A percentile compares a stretch with the other conserved stretches of the same genome.
Evolutionary conservation across 2,797 vertebrate genomes (phyloP).

Genomic region (Leuciscus waleckii): DNA sequence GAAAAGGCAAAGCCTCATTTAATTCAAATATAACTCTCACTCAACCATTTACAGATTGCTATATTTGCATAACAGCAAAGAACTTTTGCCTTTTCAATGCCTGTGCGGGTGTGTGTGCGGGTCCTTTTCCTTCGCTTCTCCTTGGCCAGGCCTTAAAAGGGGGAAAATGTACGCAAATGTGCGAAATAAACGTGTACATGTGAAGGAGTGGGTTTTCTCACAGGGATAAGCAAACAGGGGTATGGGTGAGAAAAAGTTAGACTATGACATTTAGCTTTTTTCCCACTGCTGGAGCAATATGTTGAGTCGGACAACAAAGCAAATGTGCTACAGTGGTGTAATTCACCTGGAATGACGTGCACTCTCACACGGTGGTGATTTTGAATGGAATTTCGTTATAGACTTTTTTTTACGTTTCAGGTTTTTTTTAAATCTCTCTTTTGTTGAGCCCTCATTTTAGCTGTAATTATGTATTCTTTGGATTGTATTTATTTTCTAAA

Average conservation of each 20-base stretch:
- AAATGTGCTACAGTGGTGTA: slow-evolving; percentile 59
- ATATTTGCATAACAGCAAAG: slow-evolving; percentile 97
- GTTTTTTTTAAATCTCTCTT: slow-evolving; percentile 24
- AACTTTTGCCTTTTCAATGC: slow-evolving; percentile 83
- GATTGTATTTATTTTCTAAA: neutral
- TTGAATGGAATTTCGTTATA: slow-evolving; percentile 48
- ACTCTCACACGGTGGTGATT: slow-evolving; percentile 61
- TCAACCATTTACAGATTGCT: slow-evolving; percentile 83
- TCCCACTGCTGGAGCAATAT: slow-evolving; percentile 60
- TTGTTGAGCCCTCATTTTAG: slow-evolving; percentile 9
- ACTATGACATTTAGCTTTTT: slow-evolving; percentile 66
- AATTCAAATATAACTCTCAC: slow-evolving; percentile 98
- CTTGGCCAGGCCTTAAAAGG: slow-evolving; percentile 70
- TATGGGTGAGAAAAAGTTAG: slow-evolving; percentile 48
- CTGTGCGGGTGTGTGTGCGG: slow-evolving; percentile 43
- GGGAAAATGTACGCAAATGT: slow-evolving; percentile 75
- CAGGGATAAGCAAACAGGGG: slow-evolving; percentile 75
- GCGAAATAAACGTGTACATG: slow-evolving; percentile 78
- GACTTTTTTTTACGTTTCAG: slow-evolving; percentile 32
- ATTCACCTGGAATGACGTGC: slow-evolving; percentile 61
- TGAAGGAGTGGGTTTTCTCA: slow-evolving; percentile 77
- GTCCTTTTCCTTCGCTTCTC: slow-evolving; percentile 58
- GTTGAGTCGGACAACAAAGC: slow-evolving; percentile 52
- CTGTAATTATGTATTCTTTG: slow-evolving; percentile 25
- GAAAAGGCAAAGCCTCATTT: slow-evolving; percentile 88